Evolutionary conservation across 1,140 invertebrate genomes (phyloP).

Genomic region (Trichonephila clavipes): DNA sequence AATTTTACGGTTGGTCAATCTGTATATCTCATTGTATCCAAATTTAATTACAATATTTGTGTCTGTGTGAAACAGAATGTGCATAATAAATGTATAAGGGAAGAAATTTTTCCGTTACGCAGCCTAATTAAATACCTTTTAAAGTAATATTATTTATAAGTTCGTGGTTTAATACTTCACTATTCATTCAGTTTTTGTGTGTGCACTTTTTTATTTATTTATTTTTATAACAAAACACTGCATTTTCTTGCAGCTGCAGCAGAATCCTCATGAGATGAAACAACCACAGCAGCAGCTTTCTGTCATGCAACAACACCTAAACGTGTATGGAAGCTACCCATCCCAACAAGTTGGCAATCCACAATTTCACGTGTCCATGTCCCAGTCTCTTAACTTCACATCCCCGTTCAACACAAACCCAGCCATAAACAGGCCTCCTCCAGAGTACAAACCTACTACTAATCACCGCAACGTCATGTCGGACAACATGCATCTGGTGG

Average conservation of each 20-base stretch:
- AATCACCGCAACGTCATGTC: not conserved
- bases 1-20: too few relatives aligned
- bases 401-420: constrained; percentile 32
- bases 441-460: constrained; percentile 53
- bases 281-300: constrained; percentile 17
- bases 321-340: constrained; percentile 2
- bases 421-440: constrained; percentile 59
- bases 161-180: too few relatives aligned
- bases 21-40: too few relatives aligned
- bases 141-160: too few relatives aligned
- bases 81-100: too few relatives aligned
- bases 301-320: constrained; percentile 29
- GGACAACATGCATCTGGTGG: constrained; percentile 40
- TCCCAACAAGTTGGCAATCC: constrained; percentile 36
- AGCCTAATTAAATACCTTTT: too few relatives aligned
- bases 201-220: not conserved
- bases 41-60: too few relatives aligned
- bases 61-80: too few relatives aligned
- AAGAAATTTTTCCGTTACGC: too few relatives aligned
- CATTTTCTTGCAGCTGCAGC: constrained; percentile 16
- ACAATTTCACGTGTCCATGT: constrained; percentile 40
- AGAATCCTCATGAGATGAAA: not conserved
- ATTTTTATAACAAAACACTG: not conserved
- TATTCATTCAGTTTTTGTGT: too few relatives aligned
- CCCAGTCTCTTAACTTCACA: constrained; percentile 28